Evolutionary conservation across 1,140 invertebrate genomes (phyloP).

Genomic region (Aphelinus atriplicis): DNA sequence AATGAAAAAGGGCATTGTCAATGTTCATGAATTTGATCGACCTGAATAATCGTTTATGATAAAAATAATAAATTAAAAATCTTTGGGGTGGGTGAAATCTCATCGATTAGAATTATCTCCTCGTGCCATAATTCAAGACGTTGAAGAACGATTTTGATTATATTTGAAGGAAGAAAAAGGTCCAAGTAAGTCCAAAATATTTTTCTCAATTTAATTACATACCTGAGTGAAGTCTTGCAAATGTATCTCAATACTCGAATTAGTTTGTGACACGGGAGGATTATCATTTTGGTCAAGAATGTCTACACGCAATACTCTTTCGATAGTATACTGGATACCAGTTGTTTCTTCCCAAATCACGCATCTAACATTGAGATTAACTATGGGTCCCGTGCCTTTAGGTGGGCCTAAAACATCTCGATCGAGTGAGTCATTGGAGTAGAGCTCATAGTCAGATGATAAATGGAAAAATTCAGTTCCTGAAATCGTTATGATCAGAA

Average conservation of each 20-base stretch:
- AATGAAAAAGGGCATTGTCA: no score
- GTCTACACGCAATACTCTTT: constrained; percentile 50
- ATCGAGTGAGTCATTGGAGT: constrained; percentile 53
- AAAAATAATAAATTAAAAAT: no score
- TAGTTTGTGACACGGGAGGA: constrained; percentile 57
- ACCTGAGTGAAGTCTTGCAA: constrained; percentile 55
- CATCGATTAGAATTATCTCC: no score
- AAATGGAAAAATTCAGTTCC: constrained; percentile 57
- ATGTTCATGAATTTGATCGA: no score
- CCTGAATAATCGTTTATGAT: no score
- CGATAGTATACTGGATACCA: constrained; percentile 46
- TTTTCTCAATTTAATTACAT: constrained; percentile 26
- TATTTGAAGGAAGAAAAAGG: no score
- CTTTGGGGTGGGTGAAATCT: no score
- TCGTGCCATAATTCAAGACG: no score
- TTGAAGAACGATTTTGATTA: no score
- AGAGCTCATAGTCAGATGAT: constrained; percentile 46
- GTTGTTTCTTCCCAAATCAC: constrained; percentile 51
- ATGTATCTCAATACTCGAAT: constrained; percentile 48
- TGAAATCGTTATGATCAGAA: constrained; percentile 22
- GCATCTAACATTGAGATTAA: constrained; percentile 53
- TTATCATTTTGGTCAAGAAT: constrained; percentile 64
- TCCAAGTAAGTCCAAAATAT: no score
- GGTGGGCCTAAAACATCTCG: constrained; percentile 51
- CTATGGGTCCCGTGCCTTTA: constrained; percentile 52